Conservation (phyloP, 2,888 invertebrate species). For the Melanargia galathea region DNA sequence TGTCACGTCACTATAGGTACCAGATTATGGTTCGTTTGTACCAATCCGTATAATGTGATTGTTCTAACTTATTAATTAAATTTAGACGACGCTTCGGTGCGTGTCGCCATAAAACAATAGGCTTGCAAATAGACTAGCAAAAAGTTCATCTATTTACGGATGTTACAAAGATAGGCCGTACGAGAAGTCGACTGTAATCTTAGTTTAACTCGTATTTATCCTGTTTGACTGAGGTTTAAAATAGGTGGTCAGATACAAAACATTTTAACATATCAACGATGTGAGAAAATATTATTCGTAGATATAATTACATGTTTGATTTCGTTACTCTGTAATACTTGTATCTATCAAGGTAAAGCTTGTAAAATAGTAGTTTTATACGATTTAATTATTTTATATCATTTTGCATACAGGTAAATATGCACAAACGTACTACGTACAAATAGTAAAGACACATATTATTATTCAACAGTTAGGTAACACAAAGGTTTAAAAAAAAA, state of each 20-base stretch:
- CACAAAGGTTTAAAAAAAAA: background rate
- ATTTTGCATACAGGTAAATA: background rate
- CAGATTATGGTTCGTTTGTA: too few relatives aligned
- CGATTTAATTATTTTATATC: conserved; percentile 1
- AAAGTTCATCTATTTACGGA: conserved; percentile 21
- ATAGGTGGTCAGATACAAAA: background rate
- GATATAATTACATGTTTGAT: background rate
- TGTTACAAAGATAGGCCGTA: conserved; percentile 14
- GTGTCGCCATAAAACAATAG: conserved; percentile 13
- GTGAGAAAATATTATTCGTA: background rate
- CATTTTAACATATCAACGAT: background rate
- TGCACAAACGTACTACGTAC: too few relatives aligned
- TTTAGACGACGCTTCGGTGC: background rate
- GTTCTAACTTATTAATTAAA: conserved; percentile 1
- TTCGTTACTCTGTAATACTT: background rate
- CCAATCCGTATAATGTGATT: too few relatives aligned
- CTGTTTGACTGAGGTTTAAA: conserved; percentile 6
- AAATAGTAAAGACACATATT: background rate
- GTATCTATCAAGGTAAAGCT: background rate
- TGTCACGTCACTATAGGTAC: too few relatives aligned
- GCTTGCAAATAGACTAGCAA: conserved; percentile 11
- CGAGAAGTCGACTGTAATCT: conserved; percentile 6
- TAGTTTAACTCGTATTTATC: conserved; percentile 7
- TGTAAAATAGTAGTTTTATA: background rate
- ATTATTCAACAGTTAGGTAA: background rate